phyloP scores from a whole-genome alignment of 2,113 vertebrate genomes.

The Megalops atlanticus region DNA sequence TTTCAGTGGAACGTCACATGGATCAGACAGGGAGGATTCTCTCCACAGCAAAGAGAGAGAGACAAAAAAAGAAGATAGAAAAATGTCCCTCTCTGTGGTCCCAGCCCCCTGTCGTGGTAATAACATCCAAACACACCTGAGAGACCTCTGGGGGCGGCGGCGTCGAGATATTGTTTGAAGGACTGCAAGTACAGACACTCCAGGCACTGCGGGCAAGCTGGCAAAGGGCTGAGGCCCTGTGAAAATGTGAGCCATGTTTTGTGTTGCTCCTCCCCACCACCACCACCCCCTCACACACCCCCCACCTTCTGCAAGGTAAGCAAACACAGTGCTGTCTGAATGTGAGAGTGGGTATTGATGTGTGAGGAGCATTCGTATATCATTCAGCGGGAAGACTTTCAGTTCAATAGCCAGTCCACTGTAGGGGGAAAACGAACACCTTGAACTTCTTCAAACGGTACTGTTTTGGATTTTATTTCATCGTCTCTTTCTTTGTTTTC shows the following conservation, averaged over 20 bases:
- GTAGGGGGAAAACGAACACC: no score
- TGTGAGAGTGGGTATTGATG: not conserved
- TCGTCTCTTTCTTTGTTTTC: no score
- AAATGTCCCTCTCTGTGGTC: not conserved
- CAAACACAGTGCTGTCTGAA: slow-evolving; percentile 5
- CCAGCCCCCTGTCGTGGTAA: not conserved
- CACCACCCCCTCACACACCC: no score
- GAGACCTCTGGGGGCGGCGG: not conserved
- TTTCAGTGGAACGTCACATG: no score
- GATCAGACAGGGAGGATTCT: not conserved
- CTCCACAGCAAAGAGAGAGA: not conserved
- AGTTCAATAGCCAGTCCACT: slow-evolving; percentile 26
- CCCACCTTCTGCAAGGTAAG: slow-evolving; percentile 35
- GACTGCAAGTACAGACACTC: not conserved
- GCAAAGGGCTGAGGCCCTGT: not conserved
- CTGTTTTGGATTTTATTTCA: no score
- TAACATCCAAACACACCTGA: not conserved
- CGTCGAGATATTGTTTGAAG: not conserved
- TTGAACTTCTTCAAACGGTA: no score
- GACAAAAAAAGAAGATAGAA: no score
- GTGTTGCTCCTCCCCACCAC: not conserved
- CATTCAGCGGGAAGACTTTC: not conserved
- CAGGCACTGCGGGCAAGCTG: not conserved
- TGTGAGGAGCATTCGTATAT: slow-evolving; percentile 13
- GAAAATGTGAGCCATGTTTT: slow-evolving; percentile 1